Evolutionary conservation across 1,140 invertebrate species (phyloP), one percentile per base, ranked within the genome.

Genomic region (Pseudomyrmex pallidus): DNA sequence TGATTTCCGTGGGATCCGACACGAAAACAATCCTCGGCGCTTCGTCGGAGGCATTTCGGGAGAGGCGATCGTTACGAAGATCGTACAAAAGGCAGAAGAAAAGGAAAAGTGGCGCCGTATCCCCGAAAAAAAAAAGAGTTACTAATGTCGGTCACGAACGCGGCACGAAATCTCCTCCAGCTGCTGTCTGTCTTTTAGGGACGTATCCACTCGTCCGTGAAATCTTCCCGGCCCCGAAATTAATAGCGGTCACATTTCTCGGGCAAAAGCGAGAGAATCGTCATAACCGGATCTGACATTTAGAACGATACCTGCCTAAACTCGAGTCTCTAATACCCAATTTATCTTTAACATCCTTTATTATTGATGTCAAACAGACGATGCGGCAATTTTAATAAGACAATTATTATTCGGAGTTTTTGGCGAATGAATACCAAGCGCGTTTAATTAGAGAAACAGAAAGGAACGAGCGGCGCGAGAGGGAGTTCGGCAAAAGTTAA

Each of bases 401-500:
- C 22, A 35, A 46, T 56, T 64, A 10, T 72, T 64, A 52, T 72
- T 73, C 12, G 50, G 67, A 85, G 25, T 83, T 85, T 87, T 85
- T 87, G 83, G 66, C 76, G 74, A 64, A 62, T 78, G 86, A 87
- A 87, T 70, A 83, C 73, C 74, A 61, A 35, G 80, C 74, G 10
- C 87, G 91, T 92, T 93, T 93, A 94, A 93, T 94, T 93, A 93
- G 90, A 91, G 91, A 92, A 63, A 83, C 83, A 25, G 70, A 84
- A 89, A 85, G 50, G 76, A 59, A 67, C 44, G 44, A 50, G 25
- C 63, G 66, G 15, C 25, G 54, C 25, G 44, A 15, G 22, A 35
- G 50, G 48, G 52, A 77, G 66, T 78, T 82, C 25, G 67, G 86
- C 50, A 85, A 87, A 90, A 90, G 89, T 90, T 91, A 90, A 90